These are phyloP conservation scores for Ophion obscuratus DNA, from an alignment of 2,888 invertebrate species.

Conservation along the genomic window DNA sequence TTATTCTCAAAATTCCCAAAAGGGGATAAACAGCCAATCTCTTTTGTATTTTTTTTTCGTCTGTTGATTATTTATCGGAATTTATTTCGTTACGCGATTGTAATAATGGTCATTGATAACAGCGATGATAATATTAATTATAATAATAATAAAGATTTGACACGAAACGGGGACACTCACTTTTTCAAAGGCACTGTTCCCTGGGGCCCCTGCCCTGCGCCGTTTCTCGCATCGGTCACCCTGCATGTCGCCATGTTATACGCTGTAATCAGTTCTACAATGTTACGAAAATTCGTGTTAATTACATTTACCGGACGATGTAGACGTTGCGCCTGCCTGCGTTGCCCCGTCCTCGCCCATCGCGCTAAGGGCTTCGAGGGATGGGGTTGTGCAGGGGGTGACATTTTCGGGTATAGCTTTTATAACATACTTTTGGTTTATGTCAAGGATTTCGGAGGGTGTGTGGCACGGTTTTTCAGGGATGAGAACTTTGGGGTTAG, in stretches of 20 bases:
- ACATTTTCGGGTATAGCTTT: too few species aligned
- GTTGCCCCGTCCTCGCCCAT: slow-evolving; percentile 69
- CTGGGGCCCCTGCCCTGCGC: slow-evolving; percentile 89
- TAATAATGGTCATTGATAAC: slow-evolving; percentile 21
- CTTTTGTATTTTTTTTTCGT: slow-evolving; percentile 34
- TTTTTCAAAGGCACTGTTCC: slow-evolving; percentile 99
- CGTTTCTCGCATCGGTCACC: slow-evolving; percentile 96
- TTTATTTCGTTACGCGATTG: slow-evolving; percentile 46
- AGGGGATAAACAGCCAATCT: slow-evolving; percentile 59
- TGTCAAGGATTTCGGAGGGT: too few species aligned
- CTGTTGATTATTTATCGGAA: slow-evolving; percentile 19
- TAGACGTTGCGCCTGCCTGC: slow-evolving; percentile 72
- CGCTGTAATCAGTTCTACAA: slow-evolving; percentile 90
- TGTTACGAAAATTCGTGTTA: slow-evolving; percentile 81
- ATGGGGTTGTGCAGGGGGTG: neutral
- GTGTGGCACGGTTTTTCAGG: neutral
- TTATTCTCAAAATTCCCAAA: slow-evolving; percentile 60
- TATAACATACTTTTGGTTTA: too few species aligned
- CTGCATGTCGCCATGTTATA: slow-evolving; percentile 99
- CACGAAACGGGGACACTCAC: slow-evolving; percentile 87
- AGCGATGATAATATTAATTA: slow-evolving; percentile 42
- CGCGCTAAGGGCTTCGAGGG: neutral
- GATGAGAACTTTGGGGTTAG: neutral
- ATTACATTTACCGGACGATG: slow-evolving; percentile 68
- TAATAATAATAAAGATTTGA: slow-evolving; percentile 42